Evolutionary conservation across 2,113 vertebrate species (phyloP), one percentile per base, ranked within the genome.

Genomic region (Clarias batrachus): DNA sequence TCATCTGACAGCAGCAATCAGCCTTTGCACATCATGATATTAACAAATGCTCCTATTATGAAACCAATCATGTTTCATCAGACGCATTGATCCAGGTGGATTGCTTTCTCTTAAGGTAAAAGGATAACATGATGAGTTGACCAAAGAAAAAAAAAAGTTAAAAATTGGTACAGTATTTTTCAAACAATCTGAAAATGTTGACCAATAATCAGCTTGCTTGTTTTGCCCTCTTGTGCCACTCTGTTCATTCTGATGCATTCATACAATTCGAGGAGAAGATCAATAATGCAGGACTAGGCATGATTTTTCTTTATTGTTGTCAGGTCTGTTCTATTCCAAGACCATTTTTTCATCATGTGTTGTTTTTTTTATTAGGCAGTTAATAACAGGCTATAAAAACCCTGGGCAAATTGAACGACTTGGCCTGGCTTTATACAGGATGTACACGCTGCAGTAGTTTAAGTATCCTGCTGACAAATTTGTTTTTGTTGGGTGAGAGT

Each of bases 341-440:
- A 13, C 6, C 48, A 0, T n/a, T 76, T n/a, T 77, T 77, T 76
- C 30, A 3, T 37, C 13, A 14, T 54, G 41, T 52, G 23, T n/a
- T 78, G 27, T 48, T 48, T 48, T 63, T 63, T 63, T 63, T 60
- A 80, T 80, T 60, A 80, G 78, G 10, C 27, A 80, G 78, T 60
- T 60, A 59, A 80, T 80, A 80, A 80, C 27, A 30, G 54, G 56
- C 77, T 59, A 79, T 79, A 80, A 80, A 80, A 33, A 4, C 56
- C 30, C 4, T 37, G 16, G 78, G 78, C 10, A 23, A 37, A 60
- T 80, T 59, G 30, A 30, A 80, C 13, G 27, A 19, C 11, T 60
- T 13, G 30, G 78, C 57, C 78, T 80, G 78, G 27, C 60, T 80
- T 80, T 60, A 80, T 80, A 33, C 4, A 48, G 48, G 7, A 48